Conservation (phyloP, 2,113 vertebrate genomes). For the Amblyornis subalaris region DNA sequence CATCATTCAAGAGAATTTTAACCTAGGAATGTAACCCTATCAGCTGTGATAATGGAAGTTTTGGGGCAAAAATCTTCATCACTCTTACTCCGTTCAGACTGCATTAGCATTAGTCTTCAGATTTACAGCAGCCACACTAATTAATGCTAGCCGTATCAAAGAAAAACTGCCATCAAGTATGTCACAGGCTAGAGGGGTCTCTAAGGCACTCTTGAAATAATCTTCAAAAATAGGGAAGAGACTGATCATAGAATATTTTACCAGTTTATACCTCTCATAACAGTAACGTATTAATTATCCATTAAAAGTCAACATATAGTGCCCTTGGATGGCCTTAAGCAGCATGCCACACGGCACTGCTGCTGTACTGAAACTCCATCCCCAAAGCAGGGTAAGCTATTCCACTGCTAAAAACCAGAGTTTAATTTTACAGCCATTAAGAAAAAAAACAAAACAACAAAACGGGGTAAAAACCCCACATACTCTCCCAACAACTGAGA, state of each 20-base stretch:
- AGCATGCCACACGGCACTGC: background rate
- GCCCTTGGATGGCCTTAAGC: background rate
- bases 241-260: background rate
- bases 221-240: background rate
- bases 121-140: background rate
- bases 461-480: background rate
- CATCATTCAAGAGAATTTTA: background rate
- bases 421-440: background rate
- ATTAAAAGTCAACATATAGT: background rate
- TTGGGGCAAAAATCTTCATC: background rate
- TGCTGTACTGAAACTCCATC: background rate
- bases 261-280: background rate
- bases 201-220: background rate
- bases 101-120: background rate
- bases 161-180: background rate
- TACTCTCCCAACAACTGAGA: background rate
- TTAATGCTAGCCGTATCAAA: background rate
- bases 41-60: background rate
- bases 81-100: background rate
- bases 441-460: background rate
- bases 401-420: background rate
- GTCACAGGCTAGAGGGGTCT: background rate
- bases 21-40: background rate
- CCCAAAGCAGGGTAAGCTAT: background rate
- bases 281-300: background rate